A percentile compares a stretch with the other conserved stretches of the same genome.
These are phyloP conservation scores for Archips xylosteana DNA, from an alignment of 2,888 invertebrate species.

Conservation along the genomic window DNA sequence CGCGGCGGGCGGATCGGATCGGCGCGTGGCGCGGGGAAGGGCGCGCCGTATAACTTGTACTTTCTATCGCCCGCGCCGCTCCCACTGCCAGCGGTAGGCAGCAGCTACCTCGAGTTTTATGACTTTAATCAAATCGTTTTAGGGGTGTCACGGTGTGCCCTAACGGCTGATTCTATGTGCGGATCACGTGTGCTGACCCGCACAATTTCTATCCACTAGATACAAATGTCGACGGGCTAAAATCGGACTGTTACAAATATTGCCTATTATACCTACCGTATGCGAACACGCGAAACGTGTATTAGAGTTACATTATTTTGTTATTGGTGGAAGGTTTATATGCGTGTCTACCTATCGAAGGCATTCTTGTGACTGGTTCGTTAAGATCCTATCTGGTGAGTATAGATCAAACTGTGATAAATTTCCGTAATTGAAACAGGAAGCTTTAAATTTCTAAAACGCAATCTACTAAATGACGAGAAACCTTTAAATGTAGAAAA, in stretches of 20 bases:
- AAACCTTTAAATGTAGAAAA: not conserved
- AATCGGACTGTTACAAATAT: constrained; percentile 61
- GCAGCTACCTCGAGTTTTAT: constrained; percentile 72
- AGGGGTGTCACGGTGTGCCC: constrained; percentile 73
- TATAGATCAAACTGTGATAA: not conserved
- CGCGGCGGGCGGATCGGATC: constrained; percentile 57
- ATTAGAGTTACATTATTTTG: constrained; percentile 62
- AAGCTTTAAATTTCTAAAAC: not conserved
- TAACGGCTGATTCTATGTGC: constrained; percentile 74
- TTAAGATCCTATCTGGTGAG: constrained; percentile 52
- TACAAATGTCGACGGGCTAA: constrained; percentile 54
- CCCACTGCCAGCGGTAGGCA: constrained; percentile 50
- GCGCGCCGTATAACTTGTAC: constrained; percentile 64
- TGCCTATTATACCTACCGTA: constrained; percentile 55
- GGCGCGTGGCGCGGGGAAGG: constrained; percentile 52
- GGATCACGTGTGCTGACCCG: constrained; percentile 73
- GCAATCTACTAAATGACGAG: not conserved
- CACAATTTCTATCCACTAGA: constrained; percentile 55
- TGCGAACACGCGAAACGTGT: constrained; percentile 64
- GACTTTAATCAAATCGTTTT: constrained; percentile 82
- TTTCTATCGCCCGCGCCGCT: constrained; percentile 58
- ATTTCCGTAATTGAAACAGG: not conserved
- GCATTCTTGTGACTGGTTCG: constrained; percentile 54
- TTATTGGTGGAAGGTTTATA: constrained; percentile 52
- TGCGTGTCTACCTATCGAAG: constrained; percentile 49